Percentiles rank a stretch among this genome's conserved stretches.
Evolutionary conservation across 2,113 vertebrate species (phyloP).

Genomic region (Microcebus lehilahytsara): DNA sequence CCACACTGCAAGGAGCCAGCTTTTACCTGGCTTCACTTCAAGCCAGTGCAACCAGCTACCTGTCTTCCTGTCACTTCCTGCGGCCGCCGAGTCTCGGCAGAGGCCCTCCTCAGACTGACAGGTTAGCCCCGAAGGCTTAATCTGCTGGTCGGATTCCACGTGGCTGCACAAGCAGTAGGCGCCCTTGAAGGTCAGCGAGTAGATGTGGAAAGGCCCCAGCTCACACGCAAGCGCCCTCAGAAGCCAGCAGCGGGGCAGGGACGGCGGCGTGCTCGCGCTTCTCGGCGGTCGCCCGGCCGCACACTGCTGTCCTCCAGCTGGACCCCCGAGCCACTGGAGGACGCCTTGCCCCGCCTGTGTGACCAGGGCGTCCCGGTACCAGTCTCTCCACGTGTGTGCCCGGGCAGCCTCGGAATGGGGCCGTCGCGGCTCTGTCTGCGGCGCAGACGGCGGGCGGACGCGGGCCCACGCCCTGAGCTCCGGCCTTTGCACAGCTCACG

Average conservation of each 20-base stretch:
- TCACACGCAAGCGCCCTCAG: neutral
- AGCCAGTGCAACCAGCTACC: neutral
- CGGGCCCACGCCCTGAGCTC: neutral
- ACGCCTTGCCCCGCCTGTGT: neutral
- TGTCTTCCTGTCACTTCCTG: conserved; percentile 38
- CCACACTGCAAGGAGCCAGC: neutral
- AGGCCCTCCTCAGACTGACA: conserved; percentile 19
- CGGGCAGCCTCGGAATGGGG: neutral
- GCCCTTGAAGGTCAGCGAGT: conserved; percentile 29
- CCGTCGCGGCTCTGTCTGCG: neutral
- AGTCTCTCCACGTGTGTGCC: neutral
- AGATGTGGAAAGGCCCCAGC: neutral
- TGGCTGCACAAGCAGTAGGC: neutral
- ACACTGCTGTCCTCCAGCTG: neutral
- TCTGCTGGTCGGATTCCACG: conserved; percentile 44
- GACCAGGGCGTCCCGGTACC: neutral
- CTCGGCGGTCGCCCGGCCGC: neutral
- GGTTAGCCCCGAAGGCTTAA: conserved; percentile 44
- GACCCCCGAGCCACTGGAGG: neutral
- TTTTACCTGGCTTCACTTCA: conserved; percentile 33
- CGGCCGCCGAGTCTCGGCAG: neutral
- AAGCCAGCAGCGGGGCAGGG: conserved; percentile 5
- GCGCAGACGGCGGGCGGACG: neutral
- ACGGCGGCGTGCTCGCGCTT: neutral
- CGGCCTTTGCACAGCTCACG: neutral